Evolutionary conservation across 1,140 invertebrate genomes (phyloP).

Genomic region (Galendromus occidentalis): DNA sequence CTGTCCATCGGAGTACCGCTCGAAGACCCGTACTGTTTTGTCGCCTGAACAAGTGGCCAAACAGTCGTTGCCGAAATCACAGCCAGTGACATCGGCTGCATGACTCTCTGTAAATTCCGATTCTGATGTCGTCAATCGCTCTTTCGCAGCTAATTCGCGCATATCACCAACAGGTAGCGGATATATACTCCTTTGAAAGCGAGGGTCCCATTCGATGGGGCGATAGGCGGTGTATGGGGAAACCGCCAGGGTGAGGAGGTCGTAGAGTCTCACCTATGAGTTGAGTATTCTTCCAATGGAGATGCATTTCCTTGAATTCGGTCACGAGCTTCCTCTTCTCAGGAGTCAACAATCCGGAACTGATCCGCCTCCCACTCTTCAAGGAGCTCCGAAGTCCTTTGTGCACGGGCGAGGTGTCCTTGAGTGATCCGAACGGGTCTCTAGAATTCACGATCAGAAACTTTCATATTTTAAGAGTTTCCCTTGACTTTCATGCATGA

Average conservation of each 20-base stretch:
- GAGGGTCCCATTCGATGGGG: neutral
- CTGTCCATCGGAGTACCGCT: slow-evolving; percentile 17
- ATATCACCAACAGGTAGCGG: neutral
- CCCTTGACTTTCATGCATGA: too few relatives aligned
- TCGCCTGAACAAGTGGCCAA: slow-evolving; percentile 29
- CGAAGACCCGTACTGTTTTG: slow-evolving; percentile 30
- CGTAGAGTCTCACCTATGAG: neutral
- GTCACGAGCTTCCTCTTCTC: neutral
- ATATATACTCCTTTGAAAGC: neutral
- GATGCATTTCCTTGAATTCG: neutral
- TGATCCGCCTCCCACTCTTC: too few relatives aligned
- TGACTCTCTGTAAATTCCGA: slow-evolving; percentile 8
- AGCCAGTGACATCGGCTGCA: slow-evolving; percentile 20
- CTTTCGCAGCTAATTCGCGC: neutral
- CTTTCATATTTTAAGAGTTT: too few relatives aligned
- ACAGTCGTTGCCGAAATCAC: slow-evolving; percentile 21
- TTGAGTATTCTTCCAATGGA: neutral
- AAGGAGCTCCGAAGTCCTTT: too few relatives aligned
- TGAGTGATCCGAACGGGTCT: too few relatives aligned
- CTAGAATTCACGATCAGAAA: too few relatives aligned
- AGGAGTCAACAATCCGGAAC: too few relatives aligned
- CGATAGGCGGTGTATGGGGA: neutral
- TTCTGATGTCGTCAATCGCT: neutral
- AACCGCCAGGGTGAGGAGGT: neutral
- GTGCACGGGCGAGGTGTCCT: too few relatives aligned